phyloP scores from a whole-genome alignment of 2,888 invertebrate species.

The Chironomus tentans region DNA sequence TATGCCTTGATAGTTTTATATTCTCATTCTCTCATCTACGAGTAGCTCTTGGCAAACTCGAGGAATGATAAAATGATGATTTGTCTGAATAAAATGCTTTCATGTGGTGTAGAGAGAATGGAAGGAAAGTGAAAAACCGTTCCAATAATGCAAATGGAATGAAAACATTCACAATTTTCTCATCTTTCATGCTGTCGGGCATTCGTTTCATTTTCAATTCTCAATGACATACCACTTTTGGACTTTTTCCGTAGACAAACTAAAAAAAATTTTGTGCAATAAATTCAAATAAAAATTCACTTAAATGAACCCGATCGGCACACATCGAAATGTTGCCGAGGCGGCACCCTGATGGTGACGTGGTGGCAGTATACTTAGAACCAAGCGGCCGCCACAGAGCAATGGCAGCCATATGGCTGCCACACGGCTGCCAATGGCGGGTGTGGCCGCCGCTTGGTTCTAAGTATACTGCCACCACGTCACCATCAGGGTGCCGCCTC shows the following conservation, averaged over 20 bases:
- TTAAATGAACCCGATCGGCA: no score
- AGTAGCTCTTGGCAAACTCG: conserved; percentile 9
- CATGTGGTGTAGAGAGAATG: no score
- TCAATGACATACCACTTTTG: background rate
- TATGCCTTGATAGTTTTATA: conserved; percentile 16
- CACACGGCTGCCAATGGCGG: no score
- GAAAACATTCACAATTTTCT: conserved; percentile 7
- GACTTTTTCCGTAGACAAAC: background rate
- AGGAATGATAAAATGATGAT: conserved; percentile 21
- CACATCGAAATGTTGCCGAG: no score
- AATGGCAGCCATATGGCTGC: no score
- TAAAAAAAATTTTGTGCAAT: background rate
- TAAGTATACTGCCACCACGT: no score
- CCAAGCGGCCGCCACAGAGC: no score
- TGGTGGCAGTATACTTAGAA: no score
- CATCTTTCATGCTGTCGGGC: background rate
- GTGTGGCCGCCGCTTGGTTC: no score
- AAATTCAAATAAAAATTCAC: background rate
- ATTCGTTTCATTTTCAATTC: background rate
- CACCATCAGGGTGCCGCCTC: no score
- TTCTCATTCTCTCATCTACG: background rate
- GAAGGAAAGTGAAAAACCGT: background rate
- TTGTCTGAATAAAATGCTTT: background rate
- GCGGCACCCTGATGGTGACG: no score
- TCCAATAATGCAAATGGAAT: conserved; percentile 25